Percentiles rank a stretch among this genome's conserved stretches.
These are phyloP conservation scores for Nematolebias whitei DNA, from an alignment of 2,113 vertebrate species.

Conservation along the genomic window DNA sequence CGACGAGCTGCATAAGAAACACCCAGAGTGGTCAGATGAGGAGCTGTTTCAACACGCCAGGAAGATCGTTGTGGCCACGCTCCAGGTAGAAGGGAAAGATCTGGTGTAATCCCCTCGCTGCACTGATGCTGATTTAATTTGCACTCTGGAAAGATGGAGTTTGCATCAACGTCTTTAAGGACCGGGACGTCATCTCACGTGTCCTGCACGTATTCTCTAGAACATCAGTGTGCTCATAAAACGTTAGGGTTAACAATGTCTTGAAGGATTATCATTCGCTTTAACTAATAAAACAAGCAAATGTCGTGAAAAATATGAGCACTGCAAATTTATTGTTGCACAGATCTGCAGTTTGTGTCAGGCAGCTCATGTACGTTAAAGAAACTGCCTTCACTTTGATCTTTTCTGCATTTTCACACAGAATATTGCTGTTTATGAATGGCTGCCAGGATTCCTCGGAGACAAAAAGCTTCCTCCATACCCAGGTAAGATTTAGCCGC, in stretches of 20 bases:
- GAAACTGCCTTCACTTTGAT: neutral
- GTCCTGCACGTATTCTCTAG: conserved; percentile 12
- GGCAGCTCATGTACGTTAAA: neutral
- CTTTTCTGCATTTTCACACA: conserved; percentile 36
- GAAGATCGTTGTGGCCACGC: conserved; percentile 88
- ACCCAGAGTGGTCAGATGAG: conserved; percentile 88
- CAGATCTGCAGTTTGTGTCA: neutral
- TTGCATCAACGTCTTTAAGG: conserved; percentile 45
- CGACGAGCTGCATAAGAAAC: conserved; percentile 57
- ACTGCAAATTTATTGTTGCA: neutral
- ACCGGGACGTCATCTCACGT: conserved; percentile 30
- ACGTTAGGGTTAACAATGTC: neutral
- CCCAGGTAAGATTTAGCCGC: conserved; percentile 78
- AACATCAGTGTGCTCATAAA: neutral
- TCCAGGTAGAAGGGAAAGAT: conserved; percentile 87
- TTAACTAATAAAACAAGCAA: neutral
- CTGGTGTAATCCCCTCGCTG: conserved; percentile 49
- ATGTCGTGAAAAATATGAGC: neutral
- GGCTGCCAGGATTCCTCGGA: conserved; percentile 84
- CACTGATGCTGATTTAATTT: conserved; percentile 62
- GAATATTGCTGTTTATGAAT: conserved; percentile 91
- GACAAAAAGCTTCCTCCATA: conserved; percentile 72
- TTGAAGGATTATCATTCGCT: neutral
- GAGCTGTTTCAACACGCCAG: conserved; percentile 90
- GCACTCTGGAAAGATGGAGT: conserved; percentile 37